Base-by-base conservation (phyloP, 2,888 invertebrate species). In the Caradrina kadenii region DNA sequence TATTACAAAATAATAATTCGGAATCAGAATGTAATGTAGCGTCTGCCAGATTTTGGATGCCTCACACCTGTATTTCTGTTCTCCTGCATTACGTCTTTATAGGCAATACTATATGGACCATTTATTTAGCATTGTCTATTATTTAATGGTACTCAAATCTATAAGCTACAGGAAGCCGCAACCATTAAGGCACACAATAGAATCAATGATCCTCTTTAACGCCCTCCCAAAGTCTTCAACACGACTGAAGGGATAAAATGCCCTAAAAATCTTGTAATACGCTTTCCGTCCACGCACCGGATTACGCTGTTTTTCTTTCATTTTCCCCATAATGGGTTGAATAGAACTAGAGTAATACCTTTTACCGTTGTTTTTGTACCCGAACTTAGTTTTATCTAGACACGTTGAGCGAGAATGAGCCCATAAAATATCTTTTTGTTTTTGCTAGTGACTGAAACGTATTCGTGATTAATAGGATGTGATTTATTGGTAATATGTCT, bases 401-500 rank as follows among this genome's bases (percentile, higher is more conserved):
- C 48, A 31, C 76, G 69, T 59, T 59, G 58, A 62, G 48, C 17
- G 58, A 53, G n/a, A 75, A 80, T 26, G 50, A 48, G 21, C 54
- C 26, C 22, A 76, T 69, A 53, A 56, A 73, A 78, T 35, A 74
- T 71, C 7, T 66, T 53, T 53, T 39, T 59, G 52, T 61, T 82
- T 69, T 65, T 49, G 54, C 55, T 21, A 11, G 26, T 52, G 58
- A 45, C 49, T 54, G 49, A 52, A 54, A 49, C 42, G 56, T 63
- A 60, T 67, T 67, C 26, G 35, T 69, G 66, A 67, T 53, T 76
- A 80, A 77, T 63, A 61, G 62, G 21, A 45, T 31, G 68, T 72
- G 63, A 83, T 83, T 78, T 78, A 81, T 80, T 68, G 65, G 42
- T 73, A 39, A 72, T 65, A 69, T 60, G 49, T 80, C 53, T 73